A percentile compares a stretch with the other conserved stretches of the same genome.
These are phyloP conservation scores for Heliothis virescens DNA, from an alignment of 1,140 invertebrate species.

Conservation along the genomic window DNA sequence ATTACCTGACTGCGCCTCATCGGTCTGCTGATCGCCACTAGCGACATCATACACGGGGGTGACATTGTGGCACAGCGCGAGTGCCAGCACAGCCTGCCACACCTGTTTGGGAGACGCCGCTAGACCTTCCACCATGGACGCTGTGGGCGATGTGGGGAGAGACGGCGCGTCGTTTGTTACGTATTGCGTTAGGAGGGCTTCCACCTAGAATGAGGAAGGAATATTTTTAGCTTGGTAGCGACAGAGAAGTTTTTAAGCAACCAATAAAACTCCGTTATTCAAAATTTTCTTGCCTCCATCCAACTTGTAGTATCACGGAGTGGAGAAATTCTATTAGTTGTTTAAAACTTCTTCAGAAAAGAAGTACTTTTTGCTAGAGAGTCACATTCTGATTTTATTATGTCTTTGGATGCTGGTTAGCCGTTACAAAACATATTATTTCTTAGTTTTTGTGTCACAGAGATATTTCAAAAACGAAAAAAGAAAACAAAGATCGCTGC, in stretches of 20 bases:
- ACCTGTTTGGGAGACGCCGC: slow-evolving; percentile 87
- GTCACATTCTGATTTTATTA: no score
- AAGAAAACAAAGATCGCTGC: no score
- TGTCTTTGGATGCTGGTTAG: no score
- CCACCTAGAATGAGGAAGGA: slow-evolving; percentile 66
- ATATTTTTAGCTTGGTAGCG: neutral
- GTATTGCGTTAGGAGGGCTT: slow-evolving; percentile 81
- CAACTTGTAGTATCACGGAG: neutral
- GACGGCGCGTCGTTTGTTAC: slow-evolving; percentile 79
- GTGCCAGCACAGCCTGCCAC: slow-evolving; percentile 96
- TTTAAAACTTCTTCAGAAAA: no score
- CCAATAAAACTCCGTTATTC: no score
- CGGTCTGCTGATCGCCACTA: slow-evolving; percentile 74
- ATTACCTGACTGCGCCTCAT: slow-evolving; percentile 77
- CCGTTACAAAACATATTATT: no score
- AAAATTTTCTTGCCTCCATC: no score
- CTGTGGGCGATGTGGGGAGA: slow-evolving; percentile 63
- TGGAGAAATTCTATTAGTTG: neutral
- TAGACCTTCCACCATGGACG: slow-evolving; percentile 12
- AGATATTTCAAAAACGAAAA: no score
- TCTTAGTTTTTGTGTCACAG: no score
- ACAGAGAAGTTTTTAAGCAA: no score
- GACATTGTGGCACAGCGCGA: slow-evolving; percentile 99
- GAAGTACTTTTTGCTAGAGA: no score
- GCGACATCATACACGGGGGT: slow-evolving; percentile 96